Base-by-base conservation (phyloP, 2,113 vertebrate genomes). In the Loxodonta africana region DNA sequence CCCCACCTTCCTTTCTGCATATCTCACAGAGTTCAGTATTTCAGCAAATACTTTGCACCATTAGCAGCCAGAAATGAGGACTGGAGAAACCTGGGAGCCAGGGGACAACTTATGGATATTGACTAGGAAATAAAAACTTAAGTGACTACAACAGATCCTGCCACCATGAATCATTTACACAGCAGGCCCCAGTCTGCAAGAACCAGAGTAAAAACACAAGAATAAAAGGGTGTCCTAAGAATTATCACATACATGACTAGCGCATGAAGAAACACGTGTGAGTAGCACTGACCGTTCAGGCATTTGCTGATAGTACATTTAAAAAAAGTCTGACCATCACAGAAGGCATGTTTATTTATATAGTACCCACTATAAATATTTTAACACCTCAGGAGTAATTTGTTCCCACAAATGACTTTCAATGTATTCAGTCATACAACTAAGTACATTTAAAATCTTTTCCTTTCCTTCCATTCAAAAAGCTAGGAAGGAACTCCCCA, bases 1-100 rank as follows among this genome's bases (percentile, higher is more conserved):
- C 37, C 1, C 28, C 14, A 17, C 12, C 81, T 33, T 91, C 12
- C 81, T 33, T 91, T 51, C 86, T 11, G 33, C 57, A 25, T 63
- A 8, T 46, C 21, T 23, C 2, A 2, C 0, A 73, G 71, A 37
- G 5, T 23, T 23, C 28, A 11, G 48, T 0, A 5, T 15, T 53
- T 48, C 5, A 12, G 67, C 25, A 60, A 23, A 18, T 3, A 1
- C 63, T 12, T 33, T 25, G 21, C 15, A 2, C 48, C 62, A 3
- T 0, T 12, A 48, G 20, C 18, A 2, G 48, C 71, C 78, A 26
- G 23, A 44, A 85, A 4, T 1, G 28, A 86, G 67, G 73, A 12
- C 1, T 3, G 0, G 48, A 23, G 41, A 28, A 12, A 48, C 25
- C 28, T 12, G 12, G 57, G 25, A 63, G 83, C n/a, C 51, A 23